Percentiles rank a stretch among this genome's conserved stretches.
These are phyloP conservation scores for Sylvilagus bachmani DNA, from an alignment of 2,113 vertebrate species.

Conservation along the genomic window DNA sequence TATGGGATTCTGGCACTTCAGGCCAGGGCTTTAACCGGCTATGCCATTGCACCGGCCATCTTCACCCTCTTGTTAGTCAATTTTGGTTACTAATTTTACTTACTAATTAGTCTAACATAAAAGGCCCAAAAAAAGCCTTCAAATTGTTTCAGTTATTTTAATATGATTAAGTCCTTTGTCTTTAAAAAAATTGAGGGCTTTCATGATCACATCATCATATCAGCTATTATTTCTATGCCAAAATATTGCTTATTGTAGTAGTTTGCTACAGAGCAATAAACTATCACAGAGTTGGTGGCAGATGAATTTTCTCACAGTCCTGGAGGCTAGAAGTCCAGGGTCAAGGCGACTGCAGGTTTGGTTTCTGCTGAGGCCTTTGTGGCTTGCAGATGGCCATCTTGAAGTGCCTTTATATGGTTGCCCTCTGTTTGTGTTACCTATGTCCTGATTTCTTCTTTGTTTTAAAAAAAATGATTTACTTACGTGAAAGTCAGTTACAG, in stretches of 20 bases:
- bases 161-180: neutral
- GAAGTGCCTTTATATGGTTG: neutral
- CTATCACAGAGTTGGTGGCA: neutral
- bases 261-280: neutral
- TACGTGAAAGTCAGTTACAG: too few species aligned
- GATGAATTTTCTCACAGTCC: neutral
- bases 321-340: neutral
- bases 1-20: too few species aligned
- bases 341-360: neutral
- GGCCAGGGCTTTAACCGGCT: too few species aligned
- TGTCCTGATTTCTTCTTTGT: neutral
- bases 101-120: neutral
- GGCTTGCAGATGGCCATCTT: neutral
- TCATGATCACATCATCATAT: neutral
- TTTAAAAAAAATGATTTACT: too few species aligned
- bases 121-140: neutral
- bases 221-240: conserved; percentile 43
- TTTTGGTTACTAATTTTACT: neutral
- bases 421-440: neutral
- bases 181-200: conserved; percentile 42
- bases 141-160: neutral
- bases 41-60: too few species aligned
- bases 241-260: neutral
- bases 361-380: neutral
- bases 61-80: neutral